Evolutionary conservation across 30 jellyfish, hydroid and myxozoan genomes (phyloP).

Genomic region (Catostylus mosaicus): DNA sequence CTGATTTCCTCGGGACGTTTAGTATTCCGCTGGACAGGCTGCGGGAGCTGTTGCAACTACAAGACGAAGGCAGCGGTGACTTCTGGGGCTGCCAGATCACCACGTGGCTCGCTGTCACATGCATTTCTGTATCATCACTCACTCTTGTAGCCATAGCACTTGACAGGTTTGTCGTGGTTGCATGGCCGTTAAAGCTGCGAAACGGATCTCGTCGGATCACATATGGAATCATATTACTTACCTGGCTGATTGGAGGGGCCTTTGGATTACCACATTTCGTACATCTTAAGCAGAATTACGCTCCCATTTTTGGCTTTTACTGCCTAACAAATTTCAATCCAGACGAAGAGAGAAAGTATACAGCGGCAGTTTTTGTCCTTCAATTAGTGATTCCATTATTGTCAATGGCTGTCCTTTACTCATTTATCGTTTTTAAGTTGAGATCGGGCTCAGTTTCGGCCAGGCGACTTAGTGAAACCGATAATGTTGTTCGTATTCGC

Average conservation of each 20-base stretch:
- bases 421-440: constrained; percentile 60
- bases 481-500: constrained; percentile 64
- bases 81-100: constrained; percentile 76
- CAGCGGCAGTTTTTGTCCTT: constrained; percentile 29
- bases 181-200: constrained; percentile 83
- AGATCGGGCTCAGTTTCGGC: constrained; percentile 59
- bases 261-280: constrained; percentile 53
- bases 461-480: constrained; percentile 70
- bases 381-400: constrained; percentile 75
- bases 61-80: constrained; percentile 45
- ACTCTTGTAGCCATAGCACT: constrained; percentile 84
- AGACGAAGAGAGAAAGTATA: constrained; percentile 7
- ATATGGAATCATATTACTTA: constrained; percentile 4
- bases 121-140: constrained; percentile 83
- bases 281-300: constrained; percentile 12
- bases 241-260: constrained; percentile 71
- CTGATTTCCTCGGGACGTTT: constrained; percentile 87
- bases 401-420: constrained; percentile 69
- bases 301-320: neutral
- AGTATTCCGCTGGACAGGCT: constrained; percentile 67
- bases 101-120: constrained; percentile 72
- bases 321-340: constrained; percentile 1
- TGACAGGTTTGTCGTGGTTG: constrained; percentile 85
- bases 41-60: constrained; percentile 34
- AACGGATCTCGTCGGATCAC: constrained; percentile 23